Conservation (phyloP, 2,888 invertebrate species). For the Hydropsyche betteni region DNA sequence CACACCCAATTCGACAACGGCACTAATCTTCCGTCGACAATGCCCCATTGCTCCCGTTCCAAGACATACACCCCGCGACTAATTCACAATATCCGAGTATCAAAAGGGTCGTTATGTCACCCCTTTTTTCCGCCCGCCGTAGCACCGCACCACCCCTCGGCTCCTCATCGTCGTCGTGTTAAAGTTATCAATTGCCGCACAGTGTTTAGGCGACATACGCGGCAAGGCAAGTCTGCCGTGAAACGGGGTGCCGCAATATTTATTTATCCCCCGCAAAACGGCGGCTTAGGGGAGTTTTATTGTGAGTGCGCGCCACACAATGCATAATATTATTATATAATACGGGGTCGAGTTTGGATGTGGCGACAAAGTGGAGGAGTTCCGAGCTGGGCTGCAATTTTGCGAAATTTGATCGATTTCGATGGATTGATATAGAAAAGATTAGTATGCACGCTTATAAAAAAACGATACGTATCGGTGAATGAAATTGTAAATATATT, state of each 20-base stretch:
- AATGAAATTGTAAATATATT: too few species aligned
- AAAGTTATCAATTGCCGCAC: constrained; percentile 67
- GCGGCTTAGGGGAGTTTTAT: constrained; percentile 43
- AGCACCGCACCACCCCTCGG: neutral
- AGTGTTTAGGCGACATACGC: constrained; percentile 62
- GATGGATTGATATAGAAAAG: too few species aligned
- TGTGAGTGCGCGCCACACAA: constrained; percentile 39
- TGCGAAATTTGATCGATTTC: too few species aligned
- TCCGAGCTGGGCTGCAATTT: too few species aligned
- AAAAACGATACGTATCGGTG: too few species aligned
- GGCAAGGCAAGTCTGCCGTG: constrained; percentile 54
- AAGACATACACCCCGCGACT: constrained; percentile 37
- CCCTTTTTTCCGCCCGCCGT: constrained; percentile 55
- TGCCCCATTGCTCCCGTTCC: constrained; percentile 11
- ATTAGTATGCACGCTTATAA: too few species aligned
- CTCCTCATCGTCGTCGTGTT: constrained; percentile 56
- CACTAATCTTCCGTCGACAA: too few species aligned
- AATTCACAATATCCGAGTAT: constrained; percentile 50
- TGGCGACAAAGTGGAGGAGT: neutral
- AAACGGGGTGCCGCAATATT: constrained; percentile 43
- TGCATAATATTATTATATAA: constrained; percentile 42
- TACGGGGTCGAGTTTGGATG: constrained; percentile 19
- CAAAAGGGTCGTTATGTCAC: constrained; percentile 49
- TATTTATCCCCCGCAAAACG: constrained; percentile 46
- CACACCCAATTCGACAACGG: too few species aligned